Base-by-base conservation (phyloP, 2,888 invertebrate species). In the Alviniconcha strummeri region DNA sequence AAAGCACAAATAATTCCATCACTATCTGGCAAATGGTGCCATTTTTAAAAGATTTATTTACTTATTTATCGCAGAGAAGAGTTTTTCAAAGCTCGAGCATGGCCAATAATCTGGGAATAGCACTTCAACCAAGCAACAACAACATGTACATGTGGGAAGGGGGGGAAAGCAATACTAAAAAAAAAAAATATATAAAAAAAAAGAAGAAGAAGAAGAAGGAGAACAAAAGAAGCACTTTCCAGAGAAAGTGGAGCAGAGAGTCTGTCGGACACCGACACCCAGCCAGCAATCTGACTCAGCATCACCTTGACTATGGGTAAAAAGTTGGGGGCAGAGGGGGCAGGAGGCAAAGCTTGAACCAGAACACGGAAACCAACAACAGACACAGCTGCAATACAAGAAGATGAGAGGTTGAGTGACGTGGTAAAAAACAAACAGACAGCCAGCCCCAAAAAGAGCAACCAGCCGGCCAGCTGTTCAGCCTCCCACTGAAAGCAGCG, bases 361-460 rank as follows among this genome's bases (percentile, higher is more conserved):
- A 69, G 69, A 69, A n/a, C 6, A 69, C 69, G 17, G 15, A 69
- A 11, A 69, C n/a, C 69, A 69, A 69, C 7, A 52, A n/a, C 11
- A n/a, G 52, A 74, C 15, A 74, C 36, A 74, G 74, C 74, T 74
- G 74, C 74, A 74, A 74, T 74, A 74, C 74, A 74, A 74, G 36
- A 74, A 17, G 54, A 52, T 8, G 13, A 71, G 17, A 8, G 60
- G 2, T 11, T 60, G 60, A 60, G 60, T 13, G 13, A 7, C 8
- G n/a, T 71, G 71, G n/a, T 71, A 71, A 71, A n/a, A 17, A n/a
- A 8, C 19, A n/a, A n/a, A n/a, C 8, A 11, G 17, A 19, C 19
- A n/a, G n/a, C 71, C 71, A n/a, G 71, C 71, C 71, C 8, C 9
- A 13, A 60, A 60, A 71, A 71, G 71, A 19, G 17, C 8, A 71